Conservation (phyloP, 2,888 invertebrate genomes). For the Diaperis boleti region DNA sequence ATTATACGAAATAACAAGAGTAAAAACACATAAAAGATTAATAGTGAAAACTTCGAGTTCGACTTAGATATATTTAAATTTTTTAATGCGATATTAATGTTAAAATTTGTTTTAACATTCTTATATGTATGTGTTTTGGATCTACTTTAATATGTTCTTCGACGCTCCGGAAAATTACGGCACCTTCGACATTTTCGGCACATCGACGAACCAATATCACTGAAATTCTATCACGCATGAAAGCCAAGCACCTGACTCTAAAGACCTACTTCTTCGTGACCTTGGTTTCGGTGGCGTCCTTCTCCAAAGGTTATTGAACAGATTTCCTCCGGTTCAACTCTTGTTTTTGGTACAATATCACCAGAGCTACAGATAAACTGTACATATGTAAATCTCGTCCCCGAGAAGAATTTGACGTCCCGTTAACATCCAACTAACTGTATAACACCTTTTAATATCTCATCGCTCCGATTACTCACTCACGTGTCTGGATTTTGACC, state of each 20-base stretch:
- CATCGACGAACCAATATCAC: background rate
- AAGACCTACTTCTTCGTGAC: constrained; percentile 38
- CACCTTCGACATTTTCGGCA: no score
- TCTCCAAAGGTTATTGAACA: constrained; percentile 39
- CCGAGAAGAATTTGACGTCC: constrained; percentile 41
- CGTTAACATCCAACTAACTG: constrained; percentile 44
- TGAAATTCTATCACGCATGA: constrained; percentile 29
- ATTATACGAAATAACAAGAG: no score
- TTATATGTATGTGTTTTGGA: no score
- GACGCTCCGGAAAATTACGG: no score
- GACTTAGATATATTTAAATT: no score
- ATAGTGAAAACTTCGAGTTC: no score
- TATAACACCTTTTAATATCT: constrained; percentile 34
- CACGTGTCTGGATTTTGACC: constrained; percentile 20
- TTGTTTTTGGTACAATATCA: constrained; percentile 32
- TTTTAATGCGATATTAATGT: no score
- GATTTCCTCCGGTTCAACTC: constrained; percentile 25
- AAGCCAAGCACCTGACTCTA: constrained; percentile 12
- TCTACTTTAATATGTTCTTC: no score
- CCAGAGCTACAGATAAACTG: constrained; percentile 35
- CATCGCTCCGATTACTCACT: constrained; percentile 34
- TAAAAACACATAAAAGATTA: no score
- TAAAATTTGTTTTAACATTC: no score
- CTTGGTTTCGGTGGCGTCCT: constrained; percentile 38
- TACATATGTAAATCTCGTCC: constrained; percentile 41